Base-by-base conservation (phyloP, 2,888 invertebrate species). In the Microplitis deprimator region DNA sequence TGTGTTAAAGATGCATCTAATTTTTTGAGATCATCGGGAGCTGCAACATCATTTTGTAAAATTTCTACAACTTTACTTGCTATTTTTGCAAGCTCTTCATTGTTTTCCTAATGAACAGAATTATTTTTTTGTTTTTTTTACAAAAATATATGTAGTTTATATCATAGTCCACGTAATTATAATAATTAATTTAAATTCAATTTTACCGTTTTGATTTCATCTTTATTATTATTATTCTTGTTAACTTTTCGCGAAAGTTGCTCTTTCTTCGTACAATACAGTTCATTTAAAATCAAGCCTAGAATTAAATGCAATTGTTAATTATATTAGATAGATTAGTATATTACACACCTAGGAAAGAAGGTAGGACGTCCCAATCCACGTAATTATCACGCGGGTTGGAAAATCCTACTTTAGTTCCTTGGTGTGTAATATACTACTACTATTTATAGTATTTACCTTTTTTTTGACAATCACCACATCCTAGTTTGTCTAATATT, bases 401-500 rank as follows among this genome's bases (percentile, higher is more conserved):
- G 4, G 29, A 29, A 29, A 29, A 29, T 29, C 4, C 29, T 29
- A 29, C 2, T 29, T 29, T 29, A 3, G 3, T 29, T 29, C 29
- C 29, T 29, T 29, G 29, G 29, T 29, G 29, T 29, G 29, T 29
- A 29, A 29, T 29, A 29, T 29, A 29, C 50, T 76, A 67, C 17
- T 68, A 41, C 20, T 41, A 17, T 65, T 67, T 1, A 3, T 29
- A 2, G 4, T 64, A 1, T 29, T 77, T 82, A 88, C 88, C 89
- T 82, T 84, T 88, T 78, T 86, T 88, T 67, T 85, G 88, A 73
- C 87, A 87, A 75, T 87, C 84, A 6, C 93, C 94, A 87, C 91
- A 91, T 85, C 91, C 90, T 87, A 94, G 90, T 85, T 90, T 90
- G 86, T 92, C 91, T 85, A 93, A 86, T 82, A 92, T 89, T 82